Base-by-base conservation (phyloP, 2,888 invertebrate species). In the Limnephilus lunatus region DNA sequence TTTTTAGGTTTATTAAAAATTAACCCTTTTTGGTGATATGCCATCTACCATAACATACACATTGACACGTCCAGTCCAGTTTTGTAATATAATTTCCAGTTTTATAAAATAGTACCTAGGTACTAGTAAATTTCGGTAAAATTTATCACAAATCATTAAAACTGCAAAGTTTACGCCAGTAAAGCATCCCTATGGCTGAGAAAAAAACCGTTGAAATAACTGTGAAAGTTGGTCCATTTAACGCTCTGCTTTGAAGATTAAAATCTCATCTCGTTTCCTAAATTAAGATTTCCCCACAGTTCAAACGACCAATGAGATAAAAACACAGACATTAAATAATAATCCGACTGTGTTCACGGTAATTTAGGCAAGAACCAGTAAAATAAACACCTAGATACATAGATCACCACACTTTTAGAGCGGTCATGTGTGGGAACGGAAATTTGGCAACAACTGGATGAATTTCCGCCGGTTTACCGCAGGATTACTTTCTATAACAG, bases 351-450 rank as follows among this genome's bases (percentile, higher is more conserved):
- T 83, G 83, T 83, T 83, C 39, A 32, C 83, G 35, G 32, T 39
- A 83, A 83, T 83, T 39, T 32, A 83, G 83, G 35, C 35, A 1
- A 35, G 35, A 83, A 35, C 35, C 35, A 25, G 31, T 83, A 15
- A 68, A 68, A 25, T 25, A 68, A 68, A 68, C 68, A 68, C 68
- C 68, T 68, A 68, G 68, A 68, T 68, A 68, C 68, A 68, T 68
- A 68, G 68, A 68, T n/a, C 68, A 68, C n/a, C 7, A 68, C 7
- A 68, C 68, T 68, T 68, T 25, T 68, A 68, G 68, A 25, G n/a
- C 25, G 25, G n/a, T 68, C n/a, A 83, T 35, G 35, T 83, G 83
- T 83, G 83, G 83, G 83, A 83, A 83, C 83, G 83, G 83, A 32
- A 35, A 83, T 83, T 83, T 83, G 83, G 83, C 83, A 83, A 39